Evolutionary conservation across 2,113 vertebrate genomes (phyloP), one percentile per base, ranked within the genome.

Genomic region (Cacatua alba): DNA sequence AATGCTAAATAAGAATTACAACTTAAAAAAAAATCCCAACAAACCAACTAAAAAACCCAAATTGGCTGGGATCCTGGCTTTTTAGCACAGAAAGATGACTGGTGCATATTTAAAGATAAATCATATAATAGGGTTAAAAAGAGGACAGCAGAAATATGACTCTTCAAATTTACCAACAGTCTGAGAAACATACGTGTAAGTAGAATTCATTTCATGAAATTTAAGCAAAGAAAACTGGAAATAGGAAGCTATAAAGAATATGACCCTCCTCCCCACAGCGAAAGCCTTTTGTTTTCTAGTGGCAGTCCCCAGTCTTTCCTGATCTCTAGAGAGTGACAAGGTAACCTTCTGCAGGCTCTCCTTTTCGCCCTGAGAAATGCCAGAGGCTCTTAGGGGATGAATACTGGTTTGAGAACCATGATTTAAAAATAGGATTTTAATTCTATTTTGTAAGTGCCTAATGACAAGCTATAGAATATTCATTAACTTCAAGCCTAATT

Each of bases 401-500:
- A 39, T 52, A 78, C 2, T 35, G 13, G 26, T 51, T 87, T 84
- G 25, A 82, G n/a, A 39, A 53, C 28, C 0, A 6, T 8, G 17
- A 70, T 11, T 83, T 71, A 67, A 79, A 60, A 90, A 28, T 0
- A 59, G 37, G 16, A 57, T 25, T 48, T 78, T 91, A 76, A 51
- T 72, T 59, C 23, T 17, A 10, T n/a, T 59, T 81, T 72, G 0
- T 33, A 88, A 89, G 11, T 52, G 31, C 5, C n/a, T 86, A 35
- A 25, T 37, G 39, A 82, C 18, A 84, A 87, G 35, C 24, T 68
- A 64, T 60, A 74, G 88, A 94, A 60, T 25, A 52, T 48, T 46
- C 80, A 82, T 53, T 64, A 78, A 84, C 39, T 86, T 79, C 51
- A 91, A 83, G 46, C 64, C 19, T 79, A 79, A 85, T 84, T 92